Percentiles rank a stretch among this genome's conserved stretches.
Evolutionary conservation across 2,888 invertebrate species (phyloP).

Genomic region (Amphipoea oculea): DNA sequence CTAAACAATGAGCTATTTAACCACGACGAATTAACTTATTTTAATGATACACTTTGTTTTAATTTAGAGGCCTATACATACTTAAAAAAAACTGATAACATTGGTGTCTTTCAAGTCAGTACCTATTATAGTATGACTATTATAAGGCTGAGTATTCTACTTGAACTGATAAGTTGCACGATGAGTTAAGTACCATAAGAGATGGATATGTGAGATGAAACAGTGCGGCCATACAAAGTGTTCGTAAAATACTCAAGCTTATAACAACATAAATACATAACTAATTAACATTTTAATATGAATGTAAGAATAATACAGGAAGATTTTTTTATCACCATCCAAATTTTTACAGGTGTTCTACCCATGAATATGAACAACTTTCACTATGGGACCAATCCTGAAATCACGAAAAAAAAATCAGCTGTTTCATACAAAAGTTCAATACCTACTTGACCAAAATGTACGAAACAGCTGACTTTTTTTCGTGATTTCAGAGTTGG

Average conservation of each 20-base stretch:
- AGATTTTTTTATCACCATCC: too few species aligned
- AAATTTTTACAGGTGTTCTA: too few species aligned
- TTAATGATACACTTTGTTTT: slow-evolving; percentile 55
- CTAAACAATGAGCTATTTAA: slow-evolving; percentile 52
- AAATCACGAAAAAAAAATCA: too few species aligned
- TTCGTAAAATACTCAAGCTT: slow-evolving; percentile 50
- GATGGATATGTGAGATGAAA: not conserved
- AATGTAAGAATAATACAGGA: slow-evolving; percentile 55
- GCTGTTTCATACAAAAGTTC: too few species aligned
- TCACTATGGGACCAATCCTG: too few species aligned
- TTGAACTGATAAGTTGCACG: not conserved
- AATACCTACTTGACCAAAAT: too few species aligned
- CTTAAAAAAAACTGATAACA: slow-evolving; percentile 53
- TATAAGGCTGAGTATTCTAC: slow-evolving; percentile 50
- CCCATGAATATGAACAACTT: too few species aligned
- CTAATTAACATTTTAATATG: slow-evolving; percentile 62
- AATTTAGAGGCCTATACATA: slow-evolving; percentile 59
- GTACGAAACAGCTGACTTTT: too few species aligned
- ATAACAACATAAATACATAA: slow-evolving; percentile 46
- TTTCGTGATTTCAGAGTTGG: too few species aligned
- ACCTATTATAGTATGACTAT: slow-evolving; percentile 33
- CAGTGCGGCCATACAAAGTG: not conserved
- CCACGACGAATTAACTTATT: slow-evolving; percentile 51
- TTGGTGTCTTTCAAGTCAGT: slow-evolving; percentile 65
- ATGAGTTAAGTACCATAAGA: not conserved